These are phyloP conservation scores for Anoura caudifer DNA, from an alignment of 2,113 vertebrate genomes.

Conservation along the genomic window DNA sequence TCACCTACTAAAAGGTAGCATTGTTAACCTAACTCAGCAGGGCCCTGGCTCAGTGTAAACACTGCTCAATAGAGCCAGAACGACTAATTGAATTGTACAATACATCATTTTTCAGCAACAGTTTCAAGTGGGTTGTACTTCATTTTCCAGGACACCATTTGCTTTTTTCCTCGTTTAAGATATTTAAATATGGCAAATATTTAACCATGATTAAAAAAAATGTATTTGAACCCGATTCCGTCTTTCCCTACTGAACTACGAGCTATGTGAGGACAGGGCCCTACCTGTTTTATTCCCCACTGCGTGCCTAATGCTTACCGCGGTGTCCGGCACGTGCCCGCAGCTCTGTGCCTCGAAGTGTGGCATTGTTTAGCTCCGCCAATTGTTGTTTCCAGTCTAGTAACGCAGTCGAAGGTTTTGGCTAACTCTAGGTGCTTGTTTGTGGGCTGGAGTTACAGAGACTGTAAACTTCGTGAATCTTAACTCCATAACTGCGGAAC, in stretches of 20 bases:
- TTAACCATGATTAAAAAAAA: slow-evolving; percentile 40
- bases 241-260: not conserved
- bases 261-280: not conserved
- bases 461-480: not conserved
- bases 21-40: slow-evolving; percentile 69
- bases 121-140: slow-evolving; percentile 74
- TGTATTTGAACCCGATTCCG: not conserved
- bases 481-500: not conserved
- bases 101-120: slow-evolving; percentile 74
- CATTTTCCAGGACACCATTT: slow-evolving; percentile 64
- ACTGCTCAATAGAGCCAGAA: slow-evolving; percentile 65
- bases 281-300: not conserved
- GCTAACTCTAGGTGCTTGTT: not conserved
- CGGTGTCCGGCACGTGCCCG: not conserved
- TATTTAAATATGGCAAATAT: slow-evolving; percentile 54
- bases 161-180: slow-evolving; percentile 46
- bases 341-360: not conserved
- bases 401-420: not conserved
- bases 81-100: slow-evolving; percentile 77
- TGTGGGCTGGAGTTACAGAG: slow-evolving; percentile 16
- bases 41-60: slow-evolving; percentile 74
- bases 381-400: not conserved
- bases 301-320: not conserved
- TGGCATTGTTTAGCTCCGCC: not conserved
- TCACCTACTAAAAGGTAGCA: slow-evolving; percentile 72